Base-by-base conservation (phyloP, 2,888 invertebrate genomes). In the Plebejus melissa region DNA sequence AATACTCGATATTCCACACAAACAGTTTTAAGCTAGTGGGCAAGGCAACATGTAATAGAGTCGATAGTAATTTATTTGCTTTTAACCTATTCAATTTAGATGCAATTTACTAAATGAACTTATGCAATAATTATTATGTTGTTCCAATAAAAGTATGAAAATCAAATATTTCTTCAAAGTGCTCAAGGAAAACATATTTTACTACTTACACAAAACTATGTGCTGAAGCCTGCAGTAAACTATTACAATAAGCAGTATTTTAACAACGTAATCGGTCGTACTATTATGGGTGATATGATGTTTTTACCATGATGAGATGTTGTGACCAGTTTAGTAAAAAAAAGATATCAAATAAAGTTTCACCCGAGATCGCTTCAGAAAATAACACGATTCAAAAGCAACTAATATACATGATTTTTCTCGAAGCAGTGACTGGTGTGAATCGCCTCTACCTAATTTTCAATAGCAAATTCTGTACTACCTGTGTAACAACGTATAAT, bases 391-490 rank as follows among this genome's bases (percentile, higher is more conserved):
- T 72, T 38, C 16, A 70, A n/a, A 50, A 54, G 1, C 70, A 60
- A 76, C 22, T 77, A 1, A 75, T 72, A n/a, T 72, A 65, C 54
- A 58, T 76, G 6, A 13, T 76, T 6, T 16, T 32, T 16, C 32
- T 77, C 1, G 71, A 76, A 71, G 46, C 70, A 36, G 0, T 65
- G 11, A 11, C 70, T n/a, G 77, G 76, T 22, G 50, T 77, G 4
- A 77, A 77, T 71, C 75, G 77, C 9, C 16, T 76, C 4, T 77
- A 76, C 36, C 54, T 77, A 65, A 46, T 76, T 3, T 4, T 11
- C 11, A 36, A 13, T n/a, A 32, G 54, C 7, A 72, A 72, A 72
- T 32, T 32, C 9, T 32, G 13, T 4, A 32, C 13, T 54, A 41
- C 11, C 16, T 28, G 46, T 28, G 16, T 72, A 5, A 32, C 54